Evolutionary conservation across 1,140 invertebrate genomes (phyloP), one percentile per base, ranked within the genome.

Genomic region (Bombus confusus): DNA sequence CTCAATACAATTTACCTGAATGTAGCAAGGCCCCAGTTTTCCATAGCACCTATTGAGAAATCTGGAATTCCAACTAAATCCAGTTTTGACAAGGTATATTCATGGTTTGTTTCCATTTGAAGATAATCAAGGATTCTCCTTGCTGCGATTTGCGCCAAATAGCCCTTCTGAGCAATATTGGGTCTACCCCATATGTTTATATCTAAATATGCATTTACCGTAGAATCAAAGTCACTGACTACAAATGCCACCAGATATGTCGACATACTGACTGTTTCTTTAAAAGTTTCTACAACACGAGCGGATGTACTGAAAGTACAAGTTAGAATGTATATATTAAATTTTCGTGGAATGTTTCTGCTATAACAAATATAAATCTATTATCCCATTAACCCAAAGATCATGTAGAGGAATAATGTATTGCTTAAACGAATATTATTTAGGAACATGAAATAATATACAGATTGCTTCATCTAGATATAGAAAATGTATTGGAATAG

Each of bases 171-270:
- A 8, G 96, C 95, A 41, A 96, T 96, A 72, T 96, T 96, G 9
- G 95, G 89, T 78, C 95, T 95, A 0, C 96, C 96, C 95, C 96
- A 97, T 18, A 97, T 94, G 39, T 83, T 91, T 22, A 93, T 68
- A 28, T 22, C 66, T 0, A 72, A 28, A 13, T 68, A 22, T 5
- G 41, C 10, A 1, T 88, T 31, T 28, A 52, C 3, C 0, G 82
- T 41, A 1, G 74, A 28, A 9, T 72, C 31, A 57, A 93, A 89
- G 91, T 96, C 78, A 57, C 79, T 89, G 57, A 94, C 68, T 82
- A 98, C 96, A 88, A 98, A 97, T 3, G 98, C 98, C 8, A 99
- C 94, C 4, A 98, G 93, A 90, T 99, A 99, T 0, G 98, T 98
- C 0, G 98, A 98, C 98, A 99, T 99, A 18, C 94, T 93, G 0